These are phyloP conservation scores for Deroptyus accipitrinus DNA, from an alignment of 2,113 vertebrate genomes.

Conservation along the genomic window DNA sequence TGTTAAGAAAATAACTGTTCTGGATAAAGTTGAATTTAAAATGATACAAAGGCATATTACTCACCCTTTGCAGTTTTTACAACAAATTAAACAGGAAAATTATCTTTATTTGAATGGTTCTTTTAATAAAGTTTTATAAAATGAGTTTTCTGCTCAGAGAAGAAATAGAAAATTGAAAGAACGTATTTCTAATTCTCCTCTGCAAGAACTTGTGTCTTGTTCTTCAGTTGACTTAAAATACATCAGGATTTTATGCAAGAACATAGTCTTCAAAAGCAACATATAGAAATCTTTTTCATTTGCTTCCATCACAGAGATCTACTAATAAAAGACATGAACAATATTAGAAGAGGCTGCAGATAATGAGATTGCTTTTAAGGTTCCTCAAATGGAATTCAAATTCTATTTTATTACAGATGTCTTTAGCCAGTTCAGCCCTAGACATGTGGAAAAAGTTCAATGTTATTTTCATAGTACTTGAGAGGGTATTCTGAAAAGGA, in stretches of 20 bases:
- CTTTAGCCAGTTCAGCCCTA: neutral
- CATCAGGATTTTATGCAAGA: neutral
- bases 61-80: neutral
- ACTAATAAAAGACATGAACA: neutral
- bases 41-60: neutral
- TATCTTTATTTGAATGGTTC: neutral
- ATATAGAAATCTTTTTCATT: neutral
- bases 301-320: neutral
- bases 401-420: neutral
- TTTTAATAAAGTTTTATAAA: neutral
- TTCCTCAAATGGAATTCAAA: neutral
- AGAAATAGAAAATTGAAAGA: neutral
- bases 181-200: neutral
- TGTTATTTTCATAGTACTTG: neutral
- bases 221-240: slow-evolving; percentile 1
- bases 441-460: neutral
- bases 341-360: neutral
- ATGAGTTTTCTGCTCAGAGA: neutral
- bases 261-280: neutral
- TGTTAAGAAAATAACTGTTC: neutral
- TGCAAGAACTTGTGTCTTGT: neutral
- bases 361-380: neutral
- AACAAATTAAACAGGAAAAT: neutral
- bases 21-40: neutral
- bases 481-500: neutral